phyloP scores from a whole-genome alignment of 2,888 invertebrate genomes.

The Cosmia pyralina region DNA sequence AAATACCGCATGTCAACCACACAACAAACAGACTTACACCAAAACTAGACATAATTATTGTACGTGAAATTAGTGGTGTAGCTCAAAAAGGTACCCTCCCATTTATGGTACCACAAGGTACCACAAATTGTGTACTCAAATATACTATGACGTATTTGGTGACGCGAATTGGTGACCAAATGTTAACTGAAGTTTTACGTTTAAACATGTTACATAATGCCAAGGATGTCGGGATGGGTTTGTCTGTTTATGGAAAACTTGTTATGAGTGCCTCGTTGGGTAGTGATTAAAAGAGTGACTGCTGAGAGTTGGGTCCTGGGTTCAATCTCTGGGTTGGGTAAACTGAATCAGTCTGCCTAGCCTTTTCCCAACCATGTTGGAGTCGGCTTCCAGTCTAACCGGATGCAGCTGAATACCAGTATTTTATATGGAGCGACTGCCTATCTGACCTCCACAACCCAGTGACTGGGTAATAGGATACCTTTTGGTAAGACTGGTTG shows the following conservation, averaged over 20 bases:
- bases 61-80: slow-evolving; percentile 79
- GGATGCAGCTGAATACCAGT: no score
- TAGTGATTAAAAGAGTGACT: not conserved
- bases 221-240: slow-evolving; percentile 32
- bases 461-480: no score
- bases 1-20: slow-evolving; percentile 58
- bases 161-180: slow-evolving; percentile 78
- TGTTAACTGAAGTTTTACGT: slow-evolving; percentile 62
- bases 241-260: not conserved
- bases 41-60: slow-evolving; percentile 72
- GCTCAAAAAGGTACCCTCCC: slow-evolving; percentile 81
- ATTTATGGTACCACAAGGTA: slow-evolving; percentile 71
- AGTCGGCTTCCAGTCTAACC: no score
- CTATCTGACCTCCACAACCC: no score
- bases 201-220: slow-evolving; percentile 61
- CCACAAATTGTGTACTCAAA: slow-evolving; percentile 79
- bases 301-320: not conserved
- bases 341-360: no score
- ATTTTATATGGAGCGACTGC: no score
- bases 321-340: not conserved
- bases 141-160: slow-evolving; percentile 77
- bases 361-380: no score
- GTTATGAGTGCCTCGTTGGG: not conserved
- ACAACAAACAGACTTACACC: slow-evolving; percentile 67
- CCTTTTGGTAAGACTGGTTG: no score